Percentiles rank a stretch among this genome's conserved stretches.
Conservation (phyloP, 1,140 invertebrate genomes). For the Ectropis grisescens region DNA sequence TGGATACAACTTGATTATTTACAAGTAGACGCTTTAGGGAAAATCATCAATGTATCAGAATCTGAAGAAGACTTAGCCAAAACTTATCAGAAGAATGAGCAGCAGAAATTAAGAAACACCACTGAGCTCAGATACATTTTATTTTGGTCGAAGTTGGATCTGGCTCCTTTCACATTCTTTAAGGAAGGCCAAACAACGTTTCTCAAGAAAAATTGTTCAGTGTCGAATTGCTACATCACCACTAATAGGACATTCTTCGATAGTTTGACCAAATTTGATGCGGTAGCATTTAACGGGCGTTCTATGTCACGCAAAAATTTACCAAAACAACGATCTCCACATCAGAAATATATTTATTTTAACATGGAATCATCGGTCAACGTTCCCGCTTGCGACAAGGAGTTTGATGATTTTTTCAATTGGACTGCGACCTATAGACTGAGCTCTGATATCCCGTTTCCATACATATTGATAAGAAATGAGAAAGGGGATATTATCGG, state of each 20-base stretch:
- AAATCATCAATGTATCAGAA: no score
- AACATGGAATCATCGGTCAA: conserved; percentile 66
- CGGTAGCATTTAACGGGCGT: conserved; percentile 57
- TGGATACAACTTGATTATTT: no score
- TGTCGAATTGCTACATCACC: conserved; percentile 48
- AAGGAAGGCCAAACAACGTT: conserved; percentile 35
- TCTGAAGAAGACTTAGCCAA: no score
- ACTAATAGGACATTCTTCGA: conserved; percentile 32
- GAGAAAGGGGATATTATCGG: conserved; percentile 35
- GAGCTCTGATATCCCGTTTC: conserved; percentile 67
- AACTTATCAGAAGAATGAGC: no score
- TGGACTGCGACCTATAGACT: conserved; percentile 73
- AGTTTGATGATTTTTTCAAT: conserved; percentile 69
- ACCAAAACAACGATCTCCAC: conserved; percentile 36
- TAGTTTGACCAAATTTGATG: conserved; percentile 50
- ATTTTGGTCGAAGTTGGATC: conserved; percentile 32
- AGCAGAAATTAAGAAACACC: no score
- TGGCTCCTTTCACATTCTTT: conserved; percentile 31
- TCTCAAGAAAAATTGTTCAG: conserved; percentile 36
- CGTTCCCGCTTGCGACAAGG: conserved; percentile 33
- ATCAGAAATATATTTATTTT: conserved; percentile 68
- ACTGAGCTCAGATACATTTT: conserved; percentile 19
- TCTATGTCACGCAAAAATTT: conserved; percentile 23
- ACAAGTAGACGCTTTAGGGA: no score
- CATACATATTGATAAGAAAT: conserved; percentile 63